phyloP scores from a whole-genome alignment of 2,797 vertebrate genomes.

The Urosaurus nigricauda region DNA sequence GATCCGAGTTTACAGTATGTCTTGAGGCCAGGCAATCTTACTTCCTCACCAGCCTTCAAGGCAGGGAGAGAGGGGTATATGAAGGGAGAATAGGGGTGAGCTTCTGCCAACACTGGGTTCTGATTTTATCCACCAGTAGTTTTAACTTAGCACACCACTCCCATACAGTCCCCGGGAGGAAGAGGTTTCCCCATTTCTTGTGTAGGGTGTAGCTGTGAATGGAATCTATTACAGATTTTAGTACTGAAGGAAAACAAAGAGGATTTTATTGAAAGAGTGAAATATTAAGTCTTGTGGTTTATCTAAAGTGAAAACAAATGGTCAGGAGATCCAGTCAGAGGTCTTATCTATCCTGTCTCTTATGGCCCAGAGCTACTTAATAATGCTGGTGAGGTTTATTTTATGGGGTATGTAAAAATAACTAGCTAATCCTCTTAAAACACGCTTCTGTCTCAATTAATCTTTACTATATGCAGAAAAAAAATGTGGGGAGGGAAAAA shows the following conservation, averaged over 20 bases:
- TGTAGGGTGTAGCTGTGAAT: not conserved
- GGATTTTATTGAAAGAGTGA: not conserved
- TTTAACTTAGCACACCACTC: too few species aligned
- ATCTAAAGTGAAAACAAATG: not conserved
- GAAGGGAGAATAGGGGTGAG: not conserved
- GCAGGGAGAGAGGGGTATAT: not conserved
- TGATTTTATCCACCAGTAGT: not conserved
- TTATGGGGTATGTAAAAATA: conserved; percentile 11
- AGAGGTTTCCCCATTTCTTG: not conserved
- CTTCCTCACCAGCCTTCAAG: too few species aligned
- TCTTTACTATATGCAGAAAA: too few species aligned
- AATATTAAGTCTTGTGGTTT: not conserved
- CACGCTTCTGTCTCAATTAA: not conserved
- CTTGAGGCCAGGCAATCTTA: too few species aligned
- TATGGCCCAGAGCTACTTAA: not conserved
- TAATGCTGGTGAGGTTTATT: conserved; percentile 7
- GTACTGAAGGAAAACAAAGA: not conserved
- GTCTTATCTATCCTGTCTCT: not conserved
- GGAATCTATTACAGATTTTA: not conserved
- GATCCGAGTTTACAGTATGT: too few species aligned
- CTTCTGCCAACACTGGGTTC: not conserved
- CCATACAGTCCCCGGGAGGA: not conserved
- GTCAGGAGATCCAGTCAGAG: conserved; percentile 6
- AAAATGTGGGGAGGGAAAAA: too few species aligned
- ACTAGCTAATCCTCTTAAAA: not conserved